Evolutionary conservation across 1,140 invertebrate species (phyloP).

Genomic region (Diprion similis): DNA sequence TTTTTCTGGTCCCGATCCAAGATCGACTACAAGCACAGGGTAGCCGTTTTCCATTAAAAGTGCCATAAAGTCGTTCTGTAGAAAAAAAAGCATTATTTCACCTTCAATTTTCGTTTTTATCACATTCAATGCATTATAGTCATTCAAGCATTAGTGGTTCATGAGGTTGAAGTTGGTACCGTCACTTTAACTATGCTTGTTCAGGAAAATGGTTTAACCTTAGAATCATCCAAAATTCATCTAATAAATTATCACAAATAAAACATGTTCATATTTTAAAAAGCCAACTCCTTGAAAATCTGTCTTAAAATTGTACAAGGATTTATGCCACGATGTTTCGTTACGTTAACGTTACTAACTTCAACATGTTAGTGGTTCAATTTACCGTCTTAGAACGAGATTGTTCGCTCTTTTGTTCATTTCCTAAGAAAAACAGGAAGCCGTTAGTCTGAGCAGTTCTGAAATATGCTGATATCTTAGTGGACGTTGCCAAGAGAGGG

Average conservation of each 20-base stretch:
- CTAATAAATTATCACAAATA: too few relatives aligned
- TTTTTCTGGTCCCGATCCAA: slow-evolving; percentile 83
- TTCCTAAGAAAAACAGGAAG: slow-evolving; percentile 89
- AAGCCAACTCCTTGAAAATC: too few relatives aligned
- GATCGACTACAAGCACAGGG: slow-evolving; percentile 84
- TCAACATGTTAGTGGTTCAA: slow-evolving; percentile 15
- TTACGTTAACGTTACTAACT: too few relatives aligned
- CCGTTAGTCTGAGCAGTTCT: slow-evolving; percentile 82
- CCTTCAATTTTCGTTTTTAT: too few relatives aligned
- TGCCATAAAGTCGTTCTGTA: slow-evolving; percentile 90
- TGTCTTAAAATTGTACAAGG: too few relatives aligned
- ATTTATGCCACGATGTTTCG: too few relatives aligned
- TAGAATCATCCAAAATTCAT: too few relatives aligned
- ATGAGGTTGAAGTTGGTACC: too few relatives aligned
- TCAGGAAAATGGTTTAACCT: too few relatives aligned
- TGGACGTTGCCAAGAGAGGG: slow-evolving; percentile 83
- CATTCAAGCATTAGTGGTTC: not conserved
- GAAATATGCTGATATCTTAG: slow-evolving; percentile 86
- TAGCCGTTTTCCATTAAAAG: slow-evolving; percentile 89
- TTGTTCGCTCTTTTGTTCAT: slow-evolving; percentile 76
- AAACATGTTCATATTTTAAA: too few relatives aligned
- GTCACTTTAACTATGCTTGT: too few relatives aligned
- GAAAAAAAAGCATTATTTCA: slow-evolving; percentile 26
- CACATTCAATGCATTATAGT: too few relatives aligned
- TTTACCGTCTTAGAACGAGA: slow-evolving; percentile 70